These are phyloP conservation scores for Oncorhynchus tshawytscha DNA, from an alignment of 2,113 vertebrate species.

Conservation along the genomic window DNA sequence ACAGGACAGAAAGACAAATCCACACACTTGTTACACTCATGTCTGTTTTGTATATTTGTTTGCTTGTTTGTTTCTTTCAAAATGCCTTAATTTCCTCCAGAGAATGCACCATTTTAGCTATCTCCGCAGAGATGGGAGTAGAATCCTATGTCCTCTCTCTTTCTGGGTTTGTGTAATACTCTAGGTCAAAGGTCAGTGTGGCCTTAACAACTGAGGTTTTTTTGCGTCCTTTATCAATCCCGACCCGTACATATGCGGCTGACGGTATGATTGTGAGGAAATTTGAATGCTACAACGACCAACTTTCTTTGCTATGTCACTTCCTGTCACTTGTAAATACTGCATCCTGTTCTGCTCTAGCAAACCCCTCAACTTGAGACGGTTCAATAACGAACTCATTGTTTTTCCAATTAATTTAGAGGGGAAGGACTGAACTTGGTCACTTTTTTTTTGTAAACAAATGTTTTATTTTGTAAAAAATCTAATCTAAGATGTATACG, in stretches of 20 bases:
- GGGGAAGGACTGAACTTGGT: conserved; percentile 37
- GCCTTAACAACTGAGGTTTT: background rate
- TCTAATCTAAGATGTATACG: conserved; percentile 15
- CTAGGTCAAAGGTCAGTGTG: conserved; percentile 34
- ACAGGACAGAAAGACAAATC: conserved; percentile 15
- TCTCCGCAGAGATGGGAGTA: conserved; percentile 3
- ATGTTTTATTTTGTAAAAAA: conserved; percentile 15
- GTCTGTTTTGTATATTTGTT: conserved; percentile 7
- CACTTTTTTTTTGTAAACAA: conserved; percentile 36
- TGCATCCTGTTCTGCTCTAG: conserved; percentile 43
- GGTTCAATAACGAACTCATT: background rate
- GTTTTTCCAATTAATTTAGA: conserved; percentile 32
- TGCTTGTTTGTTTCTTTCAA: conserved; percentile 16
- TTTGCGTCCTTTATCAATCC: conserved; percentile 31
- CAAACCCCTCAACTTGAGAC: background rate
- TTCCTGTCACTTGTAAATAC: conserved; percentile 64
- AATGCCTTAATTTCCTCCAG: conserved; percentile 57
- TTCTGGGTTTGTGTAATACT: conserved; percentile 33
- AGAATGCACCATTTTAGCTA: conserved; percentile 34
- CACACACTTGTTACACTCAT: conserved; percentile 37
- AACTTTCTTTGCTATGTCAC: conserved; percentile 38
- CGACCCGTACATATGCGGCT: conserved; percentile 7
- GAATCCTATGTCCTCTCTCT: conserved; percentile 3
- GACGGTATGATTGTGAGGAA: background rate
- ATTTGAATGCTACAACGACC: conserved; percentile 41